Conservation (phyloP, 2,797 vertebrate genomes). For the Mormyrus hasselquistii region DNA sequence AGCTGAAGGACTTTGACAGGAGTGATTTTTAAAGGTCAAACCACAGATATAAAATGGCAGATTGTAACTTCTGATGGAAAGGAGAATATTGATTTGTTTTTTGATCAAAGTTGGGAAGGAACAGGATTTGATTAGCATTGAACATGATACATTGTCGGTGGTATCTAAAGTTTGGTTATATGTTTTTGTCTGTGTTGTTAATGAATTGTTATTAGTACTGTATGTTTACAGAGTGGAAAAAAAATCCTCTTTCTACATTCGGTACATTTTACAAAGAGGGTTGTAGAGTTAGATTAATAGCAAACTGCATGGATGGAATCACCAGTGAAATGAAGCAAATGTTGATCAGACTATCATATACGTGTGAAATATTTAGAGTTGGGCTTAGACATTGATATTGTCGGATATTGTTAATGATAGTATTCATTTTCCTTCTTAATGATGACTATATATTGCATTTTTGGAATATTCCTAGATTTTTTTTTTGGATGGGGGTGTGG, state of each 20-base stretch:
- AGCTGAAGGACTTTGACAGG: neutral
- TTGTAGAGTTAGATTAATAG: neutral
- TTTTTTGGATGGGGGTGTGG: neutral
- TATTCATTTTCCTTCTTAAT: neutral
- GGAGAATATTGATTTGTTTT: slow-evolving; percentile 5
- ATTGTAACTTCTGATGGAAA: neutral
- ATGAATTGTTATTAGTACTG: neutral
- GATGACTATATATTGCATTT: neutral
- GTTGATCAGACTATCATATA: neutral
- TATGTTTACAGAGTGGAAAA: neutral
- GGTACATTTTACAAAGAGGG: neutral
- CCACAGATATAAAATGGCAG: neutral
- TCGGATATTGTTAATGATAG: neutral
- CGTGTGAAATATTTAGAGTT: neutral
- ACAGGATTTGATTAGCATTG: neutral
- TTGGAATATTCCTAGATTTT: neutral
- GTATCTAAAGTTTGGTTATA: neutral
- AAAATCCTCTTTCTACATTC: neutral
- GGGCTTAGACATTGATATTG: neutral
- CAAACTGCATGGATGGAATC: neutral
- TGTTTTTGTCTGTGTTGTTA: neutral
- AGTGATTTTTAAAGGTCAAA: slow-evolving; percentile 23
- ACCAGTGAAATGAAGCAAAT: neutral
- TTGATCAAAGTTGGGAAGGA: slow-evolving; percentile 1
- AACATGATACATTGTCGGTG: neutral